Evolutionary conservation across 2,888 invertebrate genomes (phyloP), one percentile per base, ranked within the genome.

Genomic region (Hetaerina titia): DNA sequence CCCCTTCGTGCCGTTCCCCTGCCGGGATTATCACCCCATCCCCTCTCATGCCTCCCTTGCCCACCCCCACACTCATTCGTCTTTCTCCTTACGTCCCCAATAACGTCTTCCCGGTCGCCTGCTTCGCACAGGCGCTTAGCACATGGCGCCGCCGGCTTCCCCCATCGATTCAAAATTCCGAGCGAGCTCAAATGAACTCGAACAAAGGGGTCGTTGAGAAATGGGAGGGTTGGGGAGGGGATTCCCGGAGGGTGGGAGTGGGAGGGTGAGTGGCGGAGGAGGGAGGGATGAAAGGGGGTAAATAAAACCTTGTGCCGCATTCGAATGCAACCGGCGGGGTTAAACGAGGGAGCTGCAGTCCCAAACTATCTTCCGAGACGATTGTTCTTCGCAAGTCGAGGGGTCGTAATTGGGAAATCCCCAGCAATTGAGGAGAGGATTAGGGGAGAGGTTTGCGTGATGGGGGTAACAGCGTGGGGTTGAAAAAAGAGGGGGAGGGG

Each of bases 141-240:
- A 22, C 69, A 22, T n/a, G 22, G 22, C 69, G 69, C 5, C 69
- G 69, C 7, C 69, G 69, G 22, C 69, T n/a, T 8, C 69, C 69
- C 69, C 69, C 69, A 69, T 69, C 69, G 69, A 69, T 69, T 69
- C 69, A 69, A 69, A 45, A 69, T n/a, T 22, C 69, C 69, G 4
- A 22, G 69, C 69, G 69, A 69, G 69, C 69, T 69, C 69, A 69
- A 69, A 69, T 69, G 69, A 69, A 69, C 69, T 69, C 69, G 69
- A 22, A 69, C 69, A 69, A 69, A 22, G 69, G 69, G 22, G 60
- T 60, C 60, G 60, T 17, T 19, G 22, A 0, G 8, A n/a, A 7
- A 4, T 69, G 69, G 69, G 22, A 8, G 69, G 22, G 69, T 19
- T 2, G 69, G n/a, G 69, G 64, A n/a, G 22, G 8, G 69, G 69